A percentile compares a stretch with the other conserved stretches of the same genome.
Conservation (phyloP, 2,113 vertebrate genomes). For the Xenotilapia leptura region DNA sequence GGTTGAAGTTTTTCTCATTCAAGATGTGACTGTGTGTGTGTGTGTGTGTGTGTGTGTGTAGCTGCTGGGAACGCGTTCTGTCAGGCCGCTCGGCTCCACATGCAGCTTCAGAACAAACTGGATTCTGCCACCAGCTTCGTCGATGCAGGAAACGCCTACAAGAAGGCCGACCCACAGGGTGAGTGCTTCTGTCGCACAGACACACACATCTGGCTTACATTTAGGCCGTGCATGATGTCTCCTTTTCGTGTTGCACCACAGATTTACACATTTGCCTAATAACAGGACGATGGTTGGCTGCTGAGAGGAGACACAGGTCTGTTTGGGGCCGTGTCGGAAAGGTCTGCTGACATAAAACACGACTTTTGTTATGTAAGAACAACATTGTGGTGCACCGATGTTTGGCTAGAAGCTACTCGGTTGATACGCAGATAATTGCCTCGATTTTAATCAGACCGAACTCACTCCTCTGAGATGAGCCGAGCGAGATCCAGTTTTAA, state of each 20-base stretch:
- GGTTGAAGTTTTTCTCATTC: too few relatives aligned
- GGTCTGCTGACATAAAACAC: fast-evolving
- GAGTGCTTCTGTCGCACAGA: not conserved
- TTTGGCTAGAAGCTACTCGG: not conserved
- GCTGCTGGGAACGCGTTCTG: constrained; percentile 95
- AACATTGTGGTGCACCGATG: fast-evolving
- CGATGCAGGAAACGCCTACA: constrained; percentile 95
- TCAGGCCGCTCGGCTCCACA: constrained; percentile 93
- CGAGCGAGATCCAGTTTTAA: not conserved
- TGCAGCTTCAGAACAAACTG: constrained; percentile 98
- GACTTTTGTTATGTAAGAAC: not conserved
- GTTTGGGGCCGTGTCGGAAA: not conserved
- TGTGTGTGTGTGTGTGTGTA: constrained; percentile 28
- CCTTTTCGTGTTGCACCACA: fast-evolving
- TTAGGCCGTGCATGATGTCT: not conserved
- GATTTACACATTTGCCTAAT: fast-evolving
- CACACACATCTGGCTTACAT: not conserved
- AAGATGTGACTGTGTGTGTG: not conserved
- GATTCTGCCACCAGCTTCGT: constrained; percentile 96
- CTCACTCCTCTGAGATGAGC: not conserved
- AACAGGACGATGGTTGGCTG: not conserved
- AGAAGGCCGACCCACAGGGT: constrained; percentile 97
- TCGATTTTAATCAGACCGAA: not conserved
- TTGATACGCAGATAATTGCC: not conserved
- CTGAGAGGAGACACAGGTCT: not conserved